Evolutionary conservation across 2,113 vertebrate species (phyloP).

Genomic region (Caranx melampygus): DNA sequence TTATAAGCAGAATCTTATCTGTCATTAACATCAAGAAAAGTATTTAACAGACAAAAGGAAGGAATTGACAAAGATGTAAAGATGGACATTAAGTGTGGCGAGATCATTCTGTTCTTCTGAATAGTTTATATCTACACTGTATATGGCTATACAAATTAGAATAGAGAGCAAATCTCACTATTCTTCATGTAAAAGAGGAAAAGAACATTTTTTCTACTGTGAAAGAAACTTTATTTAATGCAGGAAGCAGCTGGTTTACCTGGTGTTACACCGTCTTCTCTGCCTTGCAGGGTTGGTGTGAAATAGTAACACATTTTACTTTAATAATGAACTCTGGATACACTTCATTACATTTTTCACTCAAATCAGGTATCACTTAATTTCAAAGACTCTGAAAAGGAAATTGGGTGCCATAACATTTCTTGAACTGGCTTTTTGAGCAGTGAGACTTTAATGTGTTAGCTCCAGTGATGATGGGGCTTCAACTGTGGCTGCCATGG

Average conservation of each 20-base stretch:
- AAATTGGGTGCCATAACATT: constrained; percentile 8
- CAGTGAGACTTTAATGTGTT: constrained; percentile 12
- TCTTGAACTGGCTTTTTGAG: constrained; percentile 20
- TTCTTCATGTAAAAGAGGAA: background rate
- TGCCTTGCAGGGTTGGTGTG: background rate
- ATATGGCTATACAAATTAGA: background rate
- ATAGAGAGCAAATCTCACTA: background rate
- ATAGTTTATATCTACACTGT: background rate
- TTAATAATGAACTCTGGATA: constrained; percentile 19
- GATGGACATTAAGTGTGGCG: background rate
- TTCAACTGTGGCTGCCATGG: background rate
- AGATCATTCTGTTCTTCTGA: constrained; percentile 6
- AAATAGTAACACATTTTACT: constrained; percentile 11
- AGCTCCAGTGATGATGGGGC: constrained; percentile 4
- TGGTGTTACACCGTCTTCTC: background rate
- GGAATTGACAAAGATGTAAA: background rate
- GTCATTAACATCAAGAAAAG: background rate
- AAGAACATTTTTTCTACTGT: background rate
- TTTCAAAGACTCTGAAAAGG: constrained; percentile 5
- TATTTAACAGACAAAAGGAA: constrained; percentile 9
- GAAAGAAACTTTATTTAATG: background rate
- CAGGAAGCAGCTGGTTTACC: background rate
- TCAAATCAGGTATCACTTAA: background rate
- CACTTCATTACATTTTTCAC: background rate
- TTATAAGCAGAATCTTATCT: no score